A percentile compares a stretch with the other conserved stretches of the same genome.
Conservation (phyloP, 2,797 vertebrate genomes). For the Sebastes minor region DNA sequence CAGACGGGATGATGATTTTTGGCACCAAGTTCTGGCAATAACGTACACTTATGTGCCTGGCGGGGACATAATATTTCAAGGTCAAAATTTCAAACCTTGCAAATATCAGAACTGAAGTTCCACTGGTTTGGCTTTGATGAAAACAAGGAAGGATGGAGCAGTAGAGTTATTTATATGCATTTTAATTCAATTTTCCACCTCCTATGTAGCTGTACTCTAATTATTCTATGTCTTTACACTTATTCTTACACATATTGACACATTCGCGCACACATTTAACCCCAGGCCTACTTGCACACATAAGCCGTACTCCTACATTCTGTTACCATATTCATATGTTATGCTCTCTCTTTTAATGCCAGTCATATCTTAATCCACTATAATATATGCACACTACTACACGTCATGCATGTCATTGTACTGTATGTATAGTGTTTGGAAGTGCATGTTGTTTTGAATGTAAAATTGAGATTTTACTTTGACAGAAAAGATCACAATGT, state of each 20-base stretch:
- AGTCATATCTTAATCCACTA: conserved; percentile 5
- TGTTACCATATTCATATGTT: conserved; percentile 1
- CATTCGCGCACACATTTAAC: background rate
- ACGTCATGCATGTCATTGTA: background rate
- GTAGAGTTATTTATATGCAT: background rate
- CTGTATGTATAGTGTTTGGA: background rate
- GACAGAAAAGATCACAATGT: background rate
- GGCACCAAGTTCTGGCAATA: conserved; percentile 25
- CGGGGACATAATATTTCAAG: conserved; percentile 25
- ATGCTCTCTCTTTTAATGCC: background rate
- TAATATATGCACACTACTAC: background rate
- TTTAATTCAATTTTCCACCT: background rate
- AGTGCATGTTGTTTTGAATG: background rate
- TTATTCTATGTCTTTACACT: background rate
- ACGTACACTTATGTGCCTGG: background rate
- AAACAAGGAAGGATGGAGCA: background rate
- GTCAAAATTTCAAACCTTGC: conserved; percentile 27
- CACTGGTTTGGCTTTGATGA: conserved; percentile 11
- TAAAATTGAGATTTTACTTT: background rate
- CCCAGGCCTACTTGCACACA: background rate
- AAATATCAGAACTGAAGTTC: conserved; percentile 13
- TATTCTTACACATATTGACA: background rate
- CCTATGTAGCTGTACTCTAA: background rate
- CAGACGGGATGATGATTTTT: conserved; percentile 24
- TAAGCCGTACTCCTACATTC: background rate